These are phyloP conservation scores for Helicoverpa assulta DNA, from an alignment of 2,888 invertebrate species.

Conservation along the genomic window DNA sequence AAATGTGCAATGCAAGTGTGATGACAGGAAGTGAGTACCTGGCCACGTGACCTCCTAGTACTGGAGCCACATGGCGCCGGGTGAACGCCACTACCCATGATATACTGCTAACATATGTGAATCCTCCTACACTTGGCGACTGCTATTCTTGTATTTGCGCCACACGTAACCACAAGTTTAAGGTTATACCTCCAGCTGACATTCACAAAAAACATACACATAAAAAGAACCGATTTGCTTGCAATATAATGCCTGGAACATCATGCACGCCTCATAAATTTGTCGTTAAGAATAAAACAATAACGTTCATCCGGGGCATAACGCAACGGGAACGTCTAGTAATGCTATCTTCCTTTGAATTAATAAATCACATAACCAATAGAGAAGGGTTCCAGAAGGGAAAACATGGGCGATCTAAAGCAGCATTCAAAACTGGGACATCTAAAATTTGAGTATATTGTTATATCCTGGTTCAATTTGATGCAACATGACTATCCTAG, in stretches of 20 bases:
- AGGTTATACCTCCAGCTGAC: slow-evolving; percentile 73
- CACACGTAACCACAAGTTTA: slow-evolving; percentile 69
- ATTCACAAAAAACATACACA: slow-evolving; percentile 34
- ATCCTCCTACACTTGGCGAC: slow-evolving; percentile 69
- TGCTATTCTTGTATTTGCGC: slow-evolving; percentile 62
- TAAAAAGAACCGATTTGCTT: slow-evolving; percentile 29
- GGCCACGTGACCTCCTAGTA: slow-evolving; percentile 79
- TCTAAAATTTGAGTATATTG: slow-evolving; percentile 3
- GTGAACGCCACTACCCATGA: slow-evolving; percentile 75
- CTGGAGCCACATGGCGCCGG: slow-evolving; percentile 79
- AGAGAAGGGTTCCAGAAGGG: slow-evolving; percentile 15
- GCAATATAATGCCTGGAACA: slow-evolving; percentile 21
- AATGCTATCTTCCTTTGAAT: slow-evolving; percentile 6
- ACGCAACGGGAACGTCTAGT: slow-evolving; percentile 7
- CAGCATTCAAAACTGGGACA: neutral
- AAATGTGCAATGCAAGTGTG: slow-evolving; percentile 76
- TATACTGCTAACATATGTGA: slow-evolving; percentile 79
- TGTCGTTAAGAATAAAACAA: slow-evolving; percentile 13
- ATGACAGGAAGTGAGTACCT: slow-evolving; percentile 81
- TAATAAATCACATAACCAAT: slow-evolving; percentile 5
- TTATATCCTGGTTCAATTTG: slow-evolving; percentile 21
- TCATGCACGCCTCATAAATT: slow-evolving; percentile 17
- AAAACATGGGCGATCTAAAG: slow-evolving; percentile 27
- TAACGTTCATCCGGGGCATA: slow-evolving; percentile 15
- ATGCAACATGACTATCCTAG: slow-evolving; percentile 29